Base-by-base conservation (phyloP, 1,140 invertebrate genomes). In the Belonocnema kinseyi region DNA sequence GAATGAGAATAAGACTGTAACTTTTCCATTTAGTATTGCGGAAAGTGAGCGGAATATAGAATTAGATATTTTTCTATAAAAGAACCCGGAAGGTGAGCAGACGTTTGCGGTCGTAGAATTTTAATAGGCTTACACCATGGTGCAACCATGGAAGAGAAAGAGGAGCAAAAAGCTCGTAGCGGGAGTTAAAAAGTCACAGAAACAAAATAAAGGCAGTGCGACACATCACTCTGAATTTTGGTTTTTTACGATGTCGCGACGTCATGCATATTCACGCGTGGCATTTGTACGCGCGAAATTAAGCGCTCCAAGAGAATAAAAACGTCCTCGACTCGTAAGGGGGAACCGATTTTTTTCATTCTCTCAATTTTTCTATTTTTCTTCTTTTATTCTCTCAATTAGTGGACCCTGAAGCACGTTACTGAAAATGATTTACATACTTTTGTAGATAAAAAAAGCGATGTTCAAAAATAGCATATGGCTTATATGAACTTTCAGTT, bases 181-280 rank as follows among this genome's bases (percentile, higher is more conserved):
- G 14, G 1, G 19, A 61, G 58, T 61, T 61, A 80, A 84, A 84
- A 81, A 82, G 81, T 82, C 80, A 75, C 75, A 77, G 61, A 80
- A 82, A 81, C 77, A 84, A 84, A 84, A 82, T 80, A 84, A 84
- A 84, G 79, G 77, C 78, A 72, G 61, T 74, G 76, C 80, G 80
- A 82, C 78, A 81, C 14, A 52, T 54, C 75, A 26, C 56, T 66
- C 51, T 46, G 73, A 26, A 66, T 66, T 66, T 66, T 16, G 26
- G 61, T 26, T 66, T 66, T 46, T 66, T 66, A 66, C 61, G 61
- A 66, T 8, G 61, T 66, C 73, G 50, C 76, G 76, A 72, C 73
- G 79, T 85, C 82, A 85, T 85, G 78, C 83, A 85, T 85, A 85
- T 85, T 85, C 82, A 85, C 83, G 77, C 72, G 82, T 83, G 78